Evolutionary conservation across 2,888 invertebrate species (phyloP).

Genomic region (Rotaria macrura): DNA sequence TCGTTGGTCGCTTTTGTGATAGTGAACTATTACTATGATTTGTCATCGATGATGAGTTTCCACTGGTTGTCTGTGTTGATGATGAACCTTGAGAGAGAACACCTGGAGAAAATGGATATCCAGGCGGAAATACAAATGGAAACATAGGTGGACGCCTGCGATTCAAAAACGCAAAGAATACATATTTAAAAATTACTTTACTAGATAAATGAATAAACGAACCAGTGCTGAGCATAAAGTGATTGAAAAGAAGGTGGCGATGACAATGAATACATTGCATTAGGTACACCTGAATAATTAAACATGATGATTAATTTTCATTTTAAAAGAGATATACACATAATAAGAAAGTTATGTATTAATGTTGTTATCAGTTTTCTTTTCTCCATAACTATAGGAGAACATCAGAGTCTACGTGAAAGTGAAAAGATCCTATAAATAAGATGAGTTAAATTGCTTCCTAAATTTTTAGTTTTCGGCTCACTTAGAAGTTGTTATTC

Average conservation of each 20-base stretch:
- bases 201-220: not conserved
- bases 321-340: no score
- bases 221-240: conserved; percentile 13
- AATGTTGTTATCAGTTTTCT: no score
- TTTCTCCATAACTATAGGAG: no score
- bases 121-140: conserved; percentile 14
- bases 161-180: not conserved
- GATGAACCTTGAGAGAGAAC: not conserved
- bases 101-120: not conserved
- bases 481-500: no score
- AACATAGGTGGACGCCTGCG: conserved; percentile 1
- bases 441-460: no score
- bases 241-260: conserved; percentile 6
- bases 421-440: no score
- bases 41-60: not conserved
- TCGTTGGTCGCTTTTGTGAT: not conserved
- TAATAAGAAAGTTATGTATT: no score
- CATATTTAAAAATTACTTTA: no score
- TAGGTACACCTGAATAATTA: not conserved
- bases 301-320: no score
- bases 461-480: no score
- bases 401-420: no score
- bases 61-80: not conserved
- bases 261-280: conserved; percentile 7
- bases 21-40: not conserved